These are phyloP conservation scores for Ophion obscuratus DNA, from an alignment of 2,888 invertebrate genomes.

Conservation along the genomic window DNA sequence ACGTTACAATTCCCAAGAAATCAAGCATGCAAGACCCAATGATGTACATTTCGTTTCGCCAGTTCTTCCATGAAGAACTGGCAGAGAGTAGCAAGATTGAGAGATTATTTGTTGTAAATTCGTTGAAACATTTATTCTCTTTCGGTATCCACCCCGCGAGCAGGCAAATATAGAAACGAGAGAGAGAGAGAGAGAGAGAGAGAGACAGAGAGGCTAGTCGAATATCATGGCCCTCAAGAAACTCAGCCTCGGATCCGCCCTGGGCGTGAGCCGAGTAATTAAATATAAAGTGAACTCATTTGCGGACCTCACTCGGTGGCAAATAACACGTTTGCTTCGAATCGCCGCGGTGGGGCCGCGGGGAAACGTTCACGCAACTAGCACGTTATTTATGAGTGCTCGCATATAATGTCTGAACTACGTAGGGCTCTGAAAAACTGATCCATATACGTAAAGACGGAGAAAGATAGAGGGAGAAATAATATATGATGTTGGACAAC, in stretches of 20 bases:
- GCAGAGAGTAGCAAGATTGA: constrained; percentile 2
- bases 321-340: constrained; percentile 80
- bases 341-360: constrained; percentile 13
- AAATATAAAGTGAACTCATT: constrained; percentile 83
- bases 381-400: constrained; percentile 80
- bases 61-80: constrained; percentile 1
- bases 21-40: no score
- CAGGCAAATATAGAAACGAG: constrained; percentile 10
- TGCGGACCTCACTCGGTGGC: constrained; percentile 81
- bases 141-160: neutral
- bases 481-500: constrained; percentile 29
- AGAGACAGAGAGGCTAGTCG: constrained; percentile 34
- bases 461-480: neutral
- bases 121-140: constrained; percentile 1
- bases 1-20: no score
- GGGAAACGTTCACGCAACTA: constrained; percentile 69
- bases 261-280: constrained; percentile 83
- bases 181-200: constrained; percentile 38
- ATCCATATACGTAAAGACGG: neutral
- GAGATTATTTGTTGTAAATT: constrained; percentile 26
- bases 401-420: constrained; percentile 20
- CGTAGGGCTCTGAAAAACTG: constrained; percentile 26
- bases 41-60: neutral
- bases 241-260: constrained; percentile 75
- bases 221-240: constrained; percentile 39